phyloP scores from a whole-genome alignment of 2,888 invertebrate genomes.

The Perithous albicinctus region DNA sequence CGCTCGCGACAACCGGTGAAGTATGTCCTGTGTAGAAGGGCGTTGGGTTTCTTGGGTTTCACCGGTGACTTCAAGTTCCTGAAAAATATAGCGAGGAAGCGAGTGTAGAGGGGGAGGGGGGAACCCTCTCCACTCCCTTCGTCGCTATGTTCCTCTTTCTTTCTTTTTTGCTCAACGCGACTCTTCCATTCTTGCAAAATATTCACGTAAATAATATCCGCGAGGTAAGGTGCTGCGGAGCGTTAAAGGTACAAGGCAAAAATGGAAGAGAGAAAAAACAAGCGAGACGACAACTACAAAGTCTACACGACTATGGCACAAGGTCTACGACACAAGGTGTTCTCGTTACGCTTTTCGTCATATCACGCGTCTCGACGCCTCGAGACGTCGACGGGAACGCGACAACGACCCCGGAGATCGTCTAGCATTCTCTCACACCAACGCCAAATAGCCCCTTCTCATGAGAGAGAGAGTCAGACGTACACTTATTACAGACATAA shows the following conservation, averaged over 20 bases:
- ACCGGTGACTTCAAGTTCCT: constrained; percentile 11
- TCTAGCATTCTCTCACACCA: constrained; percentile 51
- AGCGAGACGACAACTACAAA: constrained; percentile 57
- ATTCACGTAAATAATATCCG: constrained; percentile 78
- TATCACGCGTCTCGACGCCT: constrained; percentile 76
- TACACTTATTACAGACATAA: constrained; percentile 22
- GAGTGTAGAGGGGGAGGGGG: no score
- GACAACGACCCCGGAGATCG: constrained; percentile 62
- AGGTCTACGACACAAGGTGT: constrained; percentile 69
- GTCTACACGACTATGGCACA: constrained; percentile 68
- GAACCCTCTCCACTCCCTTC: no score
- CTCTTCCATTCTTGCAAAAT: constrained; percentile 69
- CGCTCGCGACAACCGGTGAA: constrained; percentile 36
- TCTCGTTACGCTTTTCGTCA: constrained; percentile 76
- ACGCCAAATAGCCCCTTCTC: constrained; percentile 43
- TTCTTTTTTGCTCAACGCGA: not conserved
- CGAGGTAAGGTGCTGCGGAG: constrained; percentile 54
- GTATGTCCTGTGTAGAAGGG: constrained; percentile 21
- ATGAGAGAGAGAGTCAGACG: constrained; percentile 20
- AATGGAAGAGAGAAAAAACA: constrained; percentile 46
- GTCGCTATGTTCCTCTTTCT: not conserved
- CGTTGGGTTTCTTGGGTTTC: constrained; percentile 28
- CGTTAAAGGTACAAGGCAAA: constrained; percentile 57
- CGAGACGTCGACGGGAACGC: constrained; percentile 71
- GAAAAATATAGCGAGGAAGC: no score